These are phyloP conservation scores for Seira ritae DNA, from an alignment of 2,888 invertebrate species.

Conservation along the genomic window DNA sequence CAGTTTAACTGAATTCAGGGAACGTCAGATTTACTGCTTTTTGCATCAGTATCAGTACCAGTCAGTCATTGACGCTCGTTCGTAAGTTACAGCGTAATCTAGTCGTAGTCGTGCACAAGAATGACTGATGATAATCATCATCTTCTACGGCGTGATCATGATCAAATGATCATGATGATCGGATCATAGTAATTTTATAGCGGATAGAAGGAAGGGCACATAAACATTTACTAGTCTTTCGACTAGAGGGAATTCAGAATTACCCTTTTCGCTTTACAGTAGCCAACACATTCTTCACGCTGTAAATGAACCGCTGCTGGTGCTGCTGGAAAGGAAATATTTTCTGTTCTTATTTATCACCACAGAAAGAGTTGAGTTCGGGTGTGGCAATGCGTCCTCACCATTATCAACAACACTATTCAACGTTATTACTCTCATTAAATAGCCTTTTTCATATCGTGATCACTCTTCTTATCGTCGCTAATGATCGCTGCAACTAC, in stretches of 20 bases:
- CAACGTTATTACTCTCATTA: not conserved
- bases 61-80: not conserved
- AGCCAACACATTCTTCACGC: not conserved
- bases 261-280: not conserved
- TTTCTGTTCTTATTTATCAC: not conserved
- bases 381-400: not conserved
- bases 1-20: not conserved
- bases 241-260: not conserved
- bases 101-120: not conserved
- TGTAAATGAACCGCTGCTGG: not conserved
- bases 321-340: not conserved
- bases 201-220: no score
- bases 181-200: not conserved
- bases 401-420: not conserved
- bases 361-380: not conserved
- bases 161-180: not conserved
- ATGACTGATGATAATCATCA: not conserved
- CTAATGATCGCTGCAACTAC: no score
- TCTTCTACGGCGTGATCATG: not conserved
- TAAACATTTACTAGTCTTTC: not conserved
- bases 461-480: not conserved
- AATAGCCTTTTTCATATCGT: not conserved
- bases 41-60: no score
- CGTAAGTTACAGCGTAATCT: no score
- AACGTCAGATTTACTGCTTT: not conserved